Evolutionary conservation across 2,888 invertebrate genomes (phyloP).

Genomic region (Caenorhabditis plicata): DNA sequence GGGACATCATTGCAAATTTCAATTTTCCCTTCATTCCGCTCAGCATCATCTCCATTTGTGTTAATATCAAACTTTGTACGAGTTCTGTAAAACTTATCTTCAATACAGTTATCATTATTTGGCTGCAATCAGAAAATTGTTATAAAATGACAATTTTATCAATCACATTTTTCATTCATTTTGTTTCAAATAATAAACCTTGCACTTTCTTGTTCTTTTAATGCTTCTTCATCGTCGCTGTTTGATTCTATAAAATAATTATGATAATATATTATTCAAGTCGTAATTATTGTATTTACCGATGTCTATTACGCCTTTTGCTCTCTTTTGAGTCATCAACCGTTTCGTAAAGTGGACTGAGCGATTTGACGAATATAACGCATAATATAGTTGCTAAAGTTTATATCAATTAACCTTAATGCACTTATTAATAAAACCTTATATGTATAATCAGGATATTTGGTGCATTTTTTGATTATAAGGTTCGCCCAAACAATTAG

Average conservation of each 20-base stretch:
- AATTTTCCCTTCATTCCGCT: no score
- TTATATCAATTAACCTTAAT: not conserved
- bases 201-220: slow-evolving; percentile 18
- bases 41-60: no score
- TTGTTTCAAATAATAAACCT: not conserved
- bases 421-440: slow-evolving; percentile 31
- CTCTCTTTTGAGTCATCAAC: slow-evolving; percentile 23
- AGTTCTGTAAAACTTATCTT: no score
- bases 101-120: no score
- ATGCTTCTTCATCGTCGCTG: slow-evolving; percentile 33
- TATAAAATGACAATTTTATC: no score
- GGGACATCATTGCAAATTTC: no score
- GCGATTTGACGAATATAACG: slow-evolving; percentile 20
- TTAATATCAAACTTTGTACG: no score
- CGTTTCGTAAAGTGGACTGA: slow-evolving; percentile 31
- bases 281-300: slow-evolving; percentile 3
- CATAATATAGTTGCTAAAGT: slow-evolving; percentile 31
- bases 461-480: slow-evolving; percentile 47
- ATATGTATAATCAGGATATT: slow-evolving; percentile 50
- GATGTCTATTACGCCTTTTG: slow-evolving; percentile 28
- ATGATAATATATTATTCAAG: not conserved
- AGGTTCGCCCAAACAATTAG: slow-evolving; percentile 56
- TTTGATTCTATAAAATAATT: slow-evolving; percentile 20
- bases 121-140: no score
- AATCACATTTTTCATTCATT: no score